These are phyloP conservation scores for Cydia amplana DNA, from an alignment of 1,140 invertebrate species.

Conservation along the genomic window DNA sequence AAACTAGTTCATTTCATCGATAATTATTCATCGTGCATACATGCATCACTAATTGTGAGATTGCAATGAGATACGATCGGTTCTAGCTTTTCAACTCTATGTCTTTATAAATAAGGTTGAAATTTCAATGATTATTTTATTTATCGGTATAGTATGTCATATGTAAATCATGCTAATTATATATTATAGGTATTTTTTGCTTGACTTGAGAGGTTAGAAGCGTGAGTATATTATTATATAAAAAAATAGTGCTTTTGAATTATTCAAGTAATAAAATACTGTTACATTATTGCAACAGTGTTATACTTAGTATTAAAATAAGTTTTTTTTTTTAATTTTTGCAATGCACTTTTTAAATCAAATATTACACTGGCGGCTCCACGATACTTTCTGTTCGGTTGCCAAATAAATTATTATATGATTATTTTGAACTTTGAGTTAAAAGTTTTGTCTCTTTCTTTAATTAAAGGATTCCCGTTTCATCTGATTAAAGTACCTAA, in stretches of 20 bases:
- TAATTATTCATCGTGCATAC: slow-evolving; percentile 46
- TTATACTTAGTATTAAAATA: too few species aligned
- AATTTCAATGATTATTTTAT: background rate
- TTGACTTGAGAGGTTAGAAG: slow-evolving; percentile 11
- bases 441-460: too few species aligned
- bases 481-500: too few species aligned
- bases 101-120: background rate
- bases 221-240: background rate
- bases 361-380: too few species aligned
- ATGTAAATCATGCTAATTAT: slow-evolving; percentile 27
- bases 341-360: too few species aligned
- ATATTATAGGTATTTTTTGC: slow-evolving; percentile 27
- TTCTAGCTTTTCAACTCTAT: background rate
- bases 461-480: too few species aligned
- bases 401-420: too few species aligned
- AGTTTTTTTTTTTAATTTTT: too few species aligned
- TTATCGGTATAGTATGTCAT: slow-evolving; percentile 12
- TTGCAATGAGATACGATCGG: slow-evolving; percentile 40
- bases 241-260: background rate
- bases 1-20: slow-evolving; percentile 41
- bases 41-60: slow-evolving; percentile 46
- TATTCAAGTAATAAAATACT: slow-evolving; percentile 4
- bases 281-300: background rate
- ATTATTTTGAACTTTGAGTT: too few species aligned
- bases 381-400: too few species aligned